A percentile compares a stretch with the other conserved stretches of the same genome.
Evolutionary conservation across 1,140 invertebrate species (phyloP).

Genomic region (Cydia pomonella): DNA sequence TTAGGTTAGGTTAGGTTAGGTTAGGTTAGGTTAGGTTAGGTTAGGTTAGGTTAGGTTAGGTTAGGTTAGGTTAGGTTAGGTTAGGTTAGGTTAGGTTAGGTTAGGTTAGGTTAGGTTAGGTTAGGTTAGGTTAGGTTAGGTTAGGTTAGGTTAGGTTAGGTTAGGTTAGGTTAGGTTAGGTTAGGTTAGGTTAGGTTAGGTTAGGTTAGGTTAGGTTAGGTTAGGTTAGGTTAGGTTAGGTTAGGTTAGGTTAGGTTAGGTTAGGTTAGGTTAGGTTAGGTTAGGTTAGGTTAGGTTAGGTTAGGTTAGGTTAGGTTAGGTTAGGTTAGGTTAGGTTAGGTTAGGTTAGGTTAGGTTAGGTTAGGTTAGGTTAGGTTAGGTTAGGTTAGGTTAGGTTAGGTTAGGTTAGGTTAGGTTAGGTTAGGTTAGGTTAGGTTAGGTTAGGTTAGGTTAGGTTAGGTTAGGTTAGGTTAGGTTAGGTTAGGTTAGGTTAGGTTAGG

Average conservation of each 20-base stretch:
- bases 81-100: constrained; percentile 33
- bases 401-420: too few species aligned
- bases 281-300: constrained; percentile 36
- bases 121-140: constrained; percentile 32
- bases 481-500: too few species aligned
- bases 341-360: constrained; percentile 37
- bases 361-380: constrained; percentile 32
- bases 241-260: constrained; percentile 33
- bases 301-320: constrained; percentile 36
- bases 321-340: constrained; percentile 38
- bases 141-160: constrained; percentile 32
- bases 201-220: constrained; percentile 23
- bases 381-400: too few species aligned
- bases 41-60: constrained; percentile 29
- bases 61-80: constrained; percentile 33
- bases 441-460: too few species aligned
- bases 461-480: too few species aligned
- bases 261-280: constrained; percentile 33
- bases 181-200: constrained; percentile 9
- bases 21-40: constrained; percentile 18
- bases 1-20: constrained; percentile 51
- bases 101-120: constrained; percentile 33
- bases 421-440: too few species aligned
- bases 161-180: constrained; percentile 26
- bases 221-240: constrained; percentile 32